Conservation (phyloP, 2,888 invertebrate genomes). For the Horisme vitalbata region DNA sequence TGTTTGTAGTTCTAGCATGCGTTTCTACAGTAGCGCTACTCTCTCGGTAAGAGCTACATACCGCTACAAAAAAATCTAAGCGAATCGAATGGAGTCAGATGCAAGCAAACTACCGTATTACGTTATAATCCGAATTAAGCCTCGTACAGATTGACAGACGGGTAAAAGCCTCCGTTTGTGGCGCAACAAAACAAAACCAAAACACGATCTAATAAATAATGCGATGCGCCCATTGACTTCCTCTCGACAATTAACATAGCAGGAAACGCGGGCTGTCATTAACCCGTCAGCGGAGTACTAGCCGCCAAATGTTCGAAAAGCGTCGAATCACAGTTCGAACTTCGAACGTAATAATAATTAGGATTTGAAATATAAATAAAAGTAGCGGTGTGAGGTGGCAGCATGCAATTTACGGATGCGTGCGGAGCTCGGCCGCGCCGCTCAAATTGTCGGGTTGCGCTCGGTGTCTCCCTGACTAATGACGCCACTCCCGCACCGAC, state of each 20-base stretch:
- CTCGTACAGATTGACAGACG: conserved; percentile 68
- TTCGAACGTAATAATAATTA: conserved; percentile 46
- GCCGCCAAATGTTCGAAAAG: conserved; percentile 75
- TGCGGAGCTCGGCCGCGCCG: conserved; percentile 47
- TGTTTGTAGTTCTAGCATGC: too few species aligned
- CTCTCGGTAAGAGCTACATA: too few species aligned
- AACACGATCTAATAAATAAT: conserved; percentile 74
- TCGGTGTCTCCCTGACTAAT: conserved; percentile 75
- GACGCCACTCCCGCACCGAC: conserved; percentile 62
- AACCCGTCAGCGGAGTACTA: conserved; percentile 62
- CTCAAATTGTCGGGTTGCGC: conserved; percentile 72
- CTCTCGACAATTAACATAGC: conserved; percentile 76
- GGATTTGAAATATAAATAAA: conserved; percentile 78
- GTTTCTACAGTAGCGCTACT: too few species aligned
- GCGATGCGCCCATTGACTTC: conserved; percentile 73
- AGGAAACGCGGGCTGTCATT: conserved; percentile 79
- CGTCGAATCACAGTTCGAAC: conserved; percentile 27
- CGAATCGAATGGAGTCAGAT: conserved; percentile 67
- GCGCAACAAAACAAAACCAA: conserved; percentile 57
- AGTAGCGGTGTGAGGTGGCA: conserved; percentile 72
- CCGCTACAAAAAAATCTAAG: too few species aligned
- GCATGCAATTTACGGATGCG: conserved; percentile 72
- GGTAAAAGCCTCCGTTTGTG: conserved; percentile 70
- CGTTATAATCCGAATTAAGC: conserved; percentile 77
- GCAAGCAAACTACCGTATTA: conserved; percentile 78